Evolutionary conservation across 2,797 vertebrate genomes (phyloP).

Genomic region (Cichlasoma orientale): DNA sequence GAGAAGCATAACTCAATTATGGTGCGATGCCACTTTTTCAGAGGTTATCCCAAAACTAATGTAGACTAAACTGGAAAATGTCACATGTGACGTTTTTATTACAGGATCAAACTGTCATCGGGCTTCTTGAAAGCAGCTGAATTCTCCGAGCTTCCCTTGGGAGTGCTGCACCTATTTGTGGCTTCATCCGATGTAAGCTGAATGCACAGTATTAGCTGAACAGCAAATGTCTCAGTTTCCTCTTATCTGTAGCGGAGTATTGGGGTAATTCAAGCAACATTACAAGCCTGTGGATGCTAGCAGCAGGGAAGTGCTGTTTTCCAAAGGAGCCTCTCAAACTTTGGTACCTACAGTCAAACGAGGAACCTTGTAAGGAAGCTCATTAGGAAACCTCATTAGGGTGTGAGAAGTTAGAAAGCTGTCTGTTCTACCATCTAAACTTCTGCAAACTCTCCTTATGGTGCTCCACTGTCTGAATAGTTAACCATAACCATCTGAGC

Average conservation of each 20-base stretch:
- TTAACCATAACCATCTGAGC: neutral
- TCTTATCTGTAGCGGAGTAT: neutral
- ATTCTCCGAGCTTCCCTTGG: neutral
- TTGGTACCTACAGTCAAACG: neutral
- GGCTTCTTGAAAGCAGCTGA: neutral
- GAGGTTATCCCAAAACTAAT: neutral
- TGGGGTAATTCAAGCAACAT: neutral
- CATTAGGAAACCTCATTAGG: conserved; percentile 35
- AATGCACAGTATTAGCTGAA: neutral
- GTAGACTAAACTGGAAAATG: neutral
- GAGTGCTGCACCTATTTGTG: neutral
- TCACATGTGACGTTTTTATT: neutral
- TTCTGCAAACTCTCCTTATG: neutral
- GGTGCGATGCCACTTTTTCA: neutral
- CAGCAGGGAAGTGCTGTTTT: neutral
- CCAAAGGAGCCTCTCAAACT: neutral
- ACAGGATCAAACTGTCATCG: neutral
- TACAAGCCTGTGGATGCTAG: neutral
- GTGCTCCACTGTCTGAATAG: conserved; percentile 1
- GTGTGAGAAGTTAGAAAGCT: neutral
- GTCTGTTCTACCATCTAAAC: neutral
- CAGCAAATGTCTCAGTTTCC: neutral
- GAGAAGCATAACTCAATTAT: neutral
- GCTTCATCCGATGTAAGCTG: neutral
- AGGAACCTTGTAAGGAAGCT: neutral